A percentile compares a stretch with the other conserved stretches of the same genome.
These are phyloP conservation scores for Porites divaricata DNA, from an alignment of 92 coral and sea anemone species.

Conservation along the genomic window DNA sequence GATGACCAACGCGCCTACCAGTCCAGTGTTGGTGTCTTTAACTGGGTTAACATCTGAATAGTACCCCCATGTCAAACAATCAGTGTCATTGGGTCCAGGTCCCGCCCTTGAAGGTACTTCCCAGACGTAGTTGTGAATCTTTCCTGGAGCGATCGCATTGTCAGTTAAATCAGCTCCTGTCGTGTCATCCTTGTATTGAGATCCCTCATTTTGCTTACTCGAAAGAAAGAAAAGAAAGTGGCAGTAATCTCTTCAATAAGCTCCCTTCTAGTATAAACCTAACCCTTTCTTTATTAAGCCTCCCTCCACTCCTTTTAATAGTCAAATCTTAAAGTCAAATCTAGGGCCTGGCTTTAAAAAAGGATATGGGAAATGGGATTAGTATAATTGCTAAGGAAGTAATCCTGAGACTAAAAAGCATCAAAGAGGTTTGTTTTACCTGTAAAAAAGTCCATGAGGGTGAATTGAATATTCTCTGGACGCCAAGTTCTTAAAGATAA, in stretches of 20 bases:
- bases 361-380: too few relatives aligned
- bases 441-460: constrained; percentile 93
- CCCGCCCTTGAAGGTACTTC: constrained; percentile 89
- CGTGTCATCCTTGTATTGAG: constrained; percentile 81
- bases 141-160: constrained; percentile 77
- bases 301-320: too few relatives aligned
- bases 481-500: constrained; percentile 86
- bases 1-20: constrained; percentile 82
- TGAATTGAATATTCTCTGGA: constrained; percentile 81
- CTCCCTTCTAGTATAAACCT: too few relatives aligned
- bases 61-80: constrained; percentile 89
- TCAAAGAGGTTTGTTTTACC: constrained; percentile 26
- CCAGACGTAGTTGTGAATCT: constrained; percentile 81
- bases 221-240: background rate
- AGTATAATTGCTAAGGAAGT: too few relatives aligned
- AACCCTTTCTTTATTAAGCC: too few relatives aligned
- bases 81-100: constrained; percentile 71
- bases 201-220: constrained; percentile 89
- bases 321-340: too few relatives aligned
- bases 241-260: too few relatives aligned
- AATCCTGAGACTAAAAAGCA: too few relatives aligned
- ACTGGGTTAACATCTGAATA: constrained; percentile 85
- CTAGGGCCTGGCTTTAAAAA: too few relatives aligned
- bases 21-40: constrained; percentile 84
- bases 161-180: constrained; percentile 49